Conservation (phyloP, 1,140 invertebrate species). For the Lineus longissimus region DNA sequence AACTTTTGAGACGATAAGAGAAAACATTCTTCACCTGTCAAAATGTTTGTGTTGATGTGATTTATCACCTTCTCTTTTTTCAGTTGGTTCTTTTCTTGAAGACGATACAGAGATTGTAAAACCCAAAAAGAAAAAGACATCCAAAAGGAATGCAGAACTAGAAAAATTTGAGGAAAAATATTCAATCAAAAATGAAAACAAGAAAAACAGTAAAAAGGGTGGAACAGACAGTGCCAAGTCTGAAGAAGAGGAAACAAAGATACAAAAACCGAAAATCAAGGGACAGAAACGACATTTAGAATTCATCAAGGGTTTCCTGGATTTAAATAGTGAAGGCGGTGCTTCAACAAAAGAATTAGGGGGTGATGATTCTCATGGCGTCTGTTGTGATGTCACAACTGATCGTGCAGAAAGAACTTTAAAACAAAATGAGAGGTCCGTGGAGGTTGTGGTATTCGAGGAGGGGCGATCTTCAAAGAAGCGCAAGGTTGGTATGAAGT, state of each 20-base stretch:
- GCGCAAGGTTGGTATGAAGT: too few relatives aligned
- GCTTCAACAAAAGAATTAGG: too few relatives aligned
- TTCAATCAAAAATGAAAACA: not conserved
- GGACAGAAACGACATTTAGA: constrained; percentile 1
- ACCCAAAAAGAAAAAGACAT: not conserved
- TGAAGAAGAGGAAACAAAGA: not conserved
- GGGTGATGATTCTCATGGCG: too few relatives aligned
- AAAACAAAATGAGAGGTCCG: too few relatives aligned
- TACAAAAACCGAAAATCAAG: constrained; percentile 5
- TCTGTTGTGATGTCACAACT: too few relatives aligned
- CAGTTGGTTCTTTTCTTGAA: constrained; percentile 1
- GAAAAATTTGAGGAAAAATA: not conserved
- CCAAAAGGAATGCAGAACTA: not conserved
- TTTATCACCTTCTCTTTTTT: not conserved
- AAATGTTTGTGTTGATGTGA: not conserved
- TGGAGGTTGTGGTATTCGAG: too few relatives aligned
- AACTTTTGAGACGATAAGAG: too few relatives aligned
- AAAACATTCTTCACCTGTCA: too few relatives aligned
- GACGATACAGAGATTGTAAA: not conserved
- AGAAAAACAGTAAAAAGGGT: not conserved
- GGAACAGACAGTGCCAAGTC: not conserved
- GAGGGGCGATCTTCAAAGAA: too few relatives aligned
- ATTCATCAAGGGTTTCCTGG: too few relatives aligned
- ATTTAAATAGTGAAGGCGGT: too few relatives aligned
- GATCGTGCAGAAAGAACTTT: too few relatives aligned